Conservation (phyloP, 2,113 vertebrate species). For the Malurus elegans region DNA sequence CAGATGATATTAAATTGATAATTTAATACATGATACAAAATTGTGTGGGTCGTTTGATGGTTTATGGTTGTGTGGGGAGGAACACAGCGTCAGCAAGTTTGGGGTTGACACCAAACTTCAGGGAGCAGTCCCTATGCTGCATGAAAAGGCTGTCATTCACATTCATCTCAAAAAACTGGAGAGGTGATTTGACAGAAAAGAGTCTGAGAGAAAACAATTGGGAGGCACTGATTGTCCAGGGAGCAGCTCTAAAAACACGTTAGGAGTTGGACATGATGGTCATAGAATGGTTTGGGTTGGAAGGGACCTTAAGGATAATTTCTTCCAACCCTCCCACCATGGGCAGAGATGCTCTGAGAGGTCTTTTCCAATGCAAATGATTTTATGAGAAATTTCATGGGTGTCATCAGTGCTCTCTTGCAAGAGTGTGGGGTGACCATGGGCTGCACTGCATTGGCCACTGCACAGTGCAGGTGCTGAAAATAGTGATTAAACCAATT, state of each 20-base stretch:
- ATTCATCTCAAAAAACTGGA: not conserved
- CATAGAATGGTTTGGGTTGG: not conserved
- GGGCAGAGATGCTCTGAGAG: not conserved
- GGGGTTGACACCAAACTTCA: not conserved
- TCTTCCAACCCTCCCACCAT: not conserved
- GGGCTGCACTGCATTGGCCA: not conserved
- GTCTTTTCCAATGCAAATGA: not conserved
- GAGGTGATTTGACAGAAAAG: not conserved
- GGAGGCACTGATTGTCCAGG: not conserved
- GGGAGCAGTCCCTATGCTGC: not conserved
- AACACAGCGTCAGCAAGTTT: not conserved
- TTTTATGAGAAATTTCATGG: not conserved
- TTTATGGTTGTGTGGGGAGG: not conserved
- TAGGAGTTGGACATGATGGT: not conserved
- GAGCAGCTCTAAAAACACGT: not conserved
- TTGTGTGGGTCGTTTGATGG: not conserved
- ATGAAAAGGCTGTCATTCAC: not conserved
- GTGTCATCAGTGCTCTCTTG: not conserved
- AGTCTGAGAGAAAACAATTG: not conserved
- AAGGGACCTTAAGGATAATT: not conserved
- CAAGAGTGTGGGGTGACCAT: not conserved
- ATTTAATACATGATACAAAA: too few species aligned
- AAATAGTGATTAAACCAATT: not conserved
- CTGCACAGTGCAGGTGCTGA: rapidly evolving
- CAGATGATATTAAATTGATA: not conserved